Evolutionary conservation across 2,888 invertebrate genomes (phyloP).

Genomic region (Norana najaformis): DNA sequence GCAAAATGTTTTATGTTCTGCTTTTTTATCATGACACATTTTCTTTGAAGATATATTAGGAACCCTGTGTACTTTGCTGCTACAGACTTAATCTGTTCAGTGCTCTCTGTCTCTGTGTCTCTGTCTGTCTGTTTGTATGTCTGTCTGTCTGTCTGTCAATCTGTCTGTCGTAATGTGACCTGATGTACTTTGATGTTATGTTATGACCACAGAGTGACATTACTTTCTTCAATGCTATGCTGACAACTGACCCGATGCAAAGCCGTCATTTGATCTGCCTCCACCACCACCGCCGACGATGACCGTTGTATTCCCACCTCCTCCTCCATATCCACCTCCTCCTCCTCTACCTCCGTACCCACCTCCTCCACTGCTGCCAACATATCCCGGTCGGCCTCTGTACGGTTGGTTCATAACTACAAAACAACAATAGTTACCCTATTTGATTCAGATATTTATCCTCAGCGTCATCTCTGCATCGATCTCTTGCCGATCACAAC

Average conservation of each 20-base stretch:
- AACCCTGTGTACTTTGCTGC: too few species aligned
- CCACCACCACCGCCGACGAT: background rate
- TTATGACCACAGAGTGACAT: background rate
- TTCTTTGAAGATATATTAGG: too few species aligned
- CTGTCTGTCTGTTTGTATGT: too few species aligned
- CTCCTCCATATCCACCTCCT: background rate
- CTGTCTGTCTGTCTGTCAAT: too few species aligned
- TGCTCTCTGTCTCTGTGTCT: too few species aligned
- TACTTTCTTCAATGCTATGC: background rate
- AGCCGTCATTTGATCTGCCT: background rate
- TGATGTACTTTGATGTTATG: background rate
- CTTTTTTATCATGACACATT: too few species aligned
- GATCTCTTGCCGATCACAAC: too few species aligned
- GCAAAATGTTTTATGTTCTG: too few species aligned
- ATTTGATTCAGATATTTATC: background rate
- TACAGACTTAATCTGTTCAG: too few species aligned
- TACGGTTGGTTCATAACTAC: background rate
- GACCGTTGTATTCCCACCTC: background rate
- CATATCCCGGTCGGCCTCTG: background rate
- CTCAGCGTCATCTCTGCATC: background rate
- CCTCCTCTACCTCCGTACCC: background rate
- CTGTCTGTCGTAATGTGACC: background rate
- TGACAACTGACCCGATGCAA: conserved; percentile 13
- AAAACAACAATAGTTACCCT: background rate
- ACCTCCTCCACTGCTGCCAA: background rate